Evolutionary conservation across 2,113 vertebrate species (phyloP).

Genomic region (Neogale vison): DNA sequence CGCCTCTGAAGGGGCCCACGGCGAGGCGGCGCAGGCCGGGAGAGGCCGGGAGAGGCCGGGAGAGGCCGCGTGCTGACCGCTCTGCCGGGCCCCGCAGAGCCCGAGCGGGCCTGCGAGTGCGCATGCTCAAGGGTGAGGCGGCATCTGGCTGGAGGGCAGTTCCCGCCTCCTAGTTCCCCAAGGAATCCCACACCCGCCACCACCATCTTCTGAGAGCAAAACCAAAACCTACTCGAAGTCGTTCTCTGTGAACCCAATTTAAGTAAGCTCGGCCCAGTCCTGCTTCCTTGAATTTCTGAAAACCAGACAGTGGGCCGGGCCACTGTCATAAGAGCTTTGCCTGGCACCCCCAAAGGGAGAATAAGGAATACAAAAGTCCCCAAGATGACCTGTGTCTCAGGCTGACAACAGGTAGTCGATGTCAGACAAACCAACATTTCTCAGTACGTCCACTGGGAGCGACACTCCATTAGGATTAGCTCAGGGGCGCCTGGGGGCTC

Average conservation of each 20-base stretch:
- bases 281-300: not conserved
- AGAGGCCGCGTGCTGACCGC: not conserved
- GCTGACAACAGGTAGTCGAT: not conserved
- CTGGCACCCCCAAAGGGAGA: not conserved
- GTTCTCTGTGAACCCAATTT: not conserved
- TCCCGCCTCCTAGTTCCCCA: not conserved
- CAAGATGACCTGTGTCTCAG: not conserved
- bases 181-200: not conserved
- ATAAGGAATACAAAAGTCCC: not conserved
- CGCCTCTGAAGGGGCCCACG: not conserved
- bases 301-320: not conserved
- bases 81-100: not conserved
- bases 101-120: not conserved
- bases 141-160: not conserved
- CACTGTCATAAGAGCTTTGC: not conserved
- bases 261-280: not conserved
- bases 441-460: constrained; percentile 40
- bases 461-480: constrained; percentile 43
- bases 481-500: not conserved
- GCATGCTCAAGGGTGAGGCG: not conserved
- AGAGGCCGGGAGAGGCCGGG: not conserved
- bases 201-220: not conserved
- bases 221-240: not conserved
- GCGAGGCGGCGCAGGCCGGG: too few species aligned
- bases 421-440: not conserved